These are phyloP conservation scores for Botia almorhae DNA, from an alignment of 2,797 vertebrate genomes.

Conservation along the genomic window DNA sequence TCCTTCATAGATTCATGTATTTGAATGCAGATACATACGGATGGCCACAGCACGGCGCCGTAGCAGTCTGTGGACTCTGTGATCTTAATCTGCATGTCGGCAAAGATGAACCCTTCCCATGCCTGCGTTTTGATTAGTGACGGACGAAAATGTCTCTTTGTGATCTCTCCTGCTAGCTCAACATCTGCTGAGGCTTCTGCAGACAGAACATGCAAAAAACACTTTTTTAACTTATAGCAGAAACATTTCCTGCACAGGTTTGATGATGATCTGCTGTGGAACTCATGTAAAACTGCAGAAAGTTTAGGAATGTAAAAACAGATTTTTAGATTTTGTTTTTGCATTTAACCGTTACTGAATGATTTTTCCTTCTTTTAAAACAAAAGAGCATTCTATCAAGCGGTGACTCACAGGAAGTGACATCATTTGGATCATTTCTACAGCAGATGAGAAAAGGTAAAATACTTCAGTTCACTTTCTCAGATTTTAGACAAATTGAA, in stretches of 20 bases:
- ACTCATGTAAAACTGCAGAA: too few species aligned
- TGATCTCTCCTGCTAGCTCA: slow-evolving; percentile 83
- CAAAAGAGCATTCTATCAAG: too few species aligned
- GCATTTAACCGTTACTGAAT: background rate
- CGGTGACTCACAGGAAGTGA: background rate
- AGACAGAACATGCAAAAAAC: slow-evolving; percentile 10
- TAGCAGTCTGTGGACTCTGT: slow-evolving; percentile 89
- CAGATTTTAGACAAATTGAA: background rate
- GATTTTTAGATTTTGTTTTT: background rate
- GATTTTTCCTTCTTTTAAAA: background rate
- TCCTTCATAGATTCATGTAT: too few species aligned
- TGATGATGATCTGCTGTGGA: too few species aligned
- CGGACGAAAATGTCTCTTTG: slow-evolving; percentile 83
- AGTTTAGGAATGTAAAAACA: too few species aligned
- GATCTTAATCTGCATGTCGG: slow-evolving; percentile 87
- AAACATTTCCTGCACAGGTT: background rate
- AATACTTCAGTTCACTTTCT: background rate
- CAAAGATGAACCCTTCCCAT: slow-evolving; percentile 91
- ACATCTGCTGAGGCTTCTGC: slow-evolving; percentile 72
- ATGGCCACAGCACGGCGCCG: slow-evolving; percentile 94
- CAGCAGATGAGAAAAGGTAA: background rate
- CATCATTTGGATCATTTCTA: background rate
- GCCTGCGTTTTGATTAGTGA: slow-evolving; percentile 72
- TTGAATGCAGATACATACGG: slow-evolving; percentile 73
- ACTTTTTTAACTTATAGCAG: background rate